Base-by-base conservation (phyloP, 2,113 vertebrate genomes). In the Haemorhous mexicanus region DNA sequence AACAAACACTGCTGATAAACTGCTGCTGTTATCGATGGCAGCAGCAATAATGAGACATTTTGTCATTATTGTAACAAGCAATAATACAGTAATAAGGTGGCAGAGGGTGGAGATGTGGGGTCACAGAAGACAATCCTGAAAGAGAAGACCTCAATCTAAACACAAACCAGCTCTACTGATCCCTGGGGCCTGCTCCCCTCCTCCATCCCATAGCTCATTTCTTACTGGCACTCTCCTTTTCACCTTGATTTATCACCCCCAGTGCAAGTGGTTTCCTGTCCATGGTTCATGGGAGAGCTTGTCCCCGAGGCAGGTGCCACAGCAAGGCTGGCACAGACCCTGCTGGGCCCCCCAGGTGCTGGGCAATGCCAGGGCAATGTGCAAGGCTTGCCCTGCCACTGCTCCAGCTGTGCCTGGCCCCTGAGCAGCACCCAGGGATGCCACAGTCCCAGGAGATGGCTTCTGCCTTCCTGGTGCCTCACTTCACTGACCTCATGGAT, bases 131-230 rank as follows among this genome's bases (percentile, higher is more conserved):
- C n/a, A 84, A 47, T 49, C 33, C 62, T 67, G 73, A 67, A 95
- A 91, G 75, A 69, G 50, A 85, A 70, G 79, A 96, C 89, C 93
- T 92, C 95, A 93, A 85, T 96, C 84, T 93, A 81, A 92, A 93
- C 86, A 95, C 75, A 79, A 82, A 94, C 2, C 72, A 74, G 43
- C 47, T 87, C 58, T 93, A 90, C 87, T 69, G 93, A 95, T 87
- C 93, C 84, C 82, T n/a, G 68, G 67, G 68, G 81, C 58, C 39
- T 19, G 7, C 37, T 92, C 50, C 49, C 82, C 52, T 66, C 84
- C 81, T 76, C 84, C 53, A 75, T 59, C 68, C 80, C n/a, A 17
- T 50, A 50, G 6, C 81, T 93, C 55, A 87, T 81, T 84, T 88
- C 93, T 82, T 74, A 94, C 95, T 33, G 84, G 73, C 70, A 78